phyloP scores from a whole-genome alignment of 2,113 vertebrate genomes.

The Centropus unirufus region DNA sequence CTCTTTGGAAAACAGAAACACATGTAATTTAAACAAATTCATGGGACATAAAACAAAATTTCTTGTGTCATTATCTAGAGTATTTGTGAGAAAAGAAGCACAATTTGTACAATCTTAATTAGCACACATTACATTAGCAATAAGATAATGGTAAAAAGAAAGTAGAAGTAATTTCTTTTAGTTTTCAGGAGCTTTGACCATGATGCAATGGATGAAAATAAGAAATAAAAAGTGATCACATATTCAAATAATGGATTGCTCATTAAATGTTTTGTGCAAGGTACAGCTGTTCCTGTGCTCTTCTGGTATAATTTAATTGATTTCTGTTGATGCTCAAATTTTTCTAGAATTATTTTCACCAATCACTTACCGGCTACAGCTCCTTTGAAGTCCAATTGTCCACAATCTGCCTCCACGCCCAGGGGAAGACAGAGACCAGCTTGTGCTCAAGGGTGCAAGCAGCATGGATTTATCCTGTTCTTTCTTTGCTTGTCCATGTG shows the following conservation, averaged over 20 bases:
- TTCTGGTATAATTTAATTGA: neutral
- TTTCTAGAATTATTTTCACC: neutral
- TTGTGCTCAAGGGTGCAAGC: no score
- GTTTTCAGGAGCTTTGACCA: neutral
- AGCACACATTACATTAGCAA: neutral
- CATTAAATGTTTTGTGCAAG: neutral
- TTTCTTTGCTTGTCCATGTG: accelerated
- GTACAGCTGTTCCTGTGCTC: neutral
- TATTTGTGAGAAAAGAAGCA: neutral
- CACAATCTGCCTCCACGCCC: neutral
- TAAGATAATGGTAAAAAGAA: neutral
- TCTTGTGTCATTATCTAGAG: neutral
- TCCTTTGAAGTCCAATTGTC: neutral
- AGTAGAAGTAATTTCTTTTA: neutral
- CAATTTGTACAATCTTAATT: no score
- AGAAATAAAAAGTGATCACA: neutral
- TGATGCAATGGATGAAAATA: neutral
- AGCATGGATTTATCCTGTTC: neutral
- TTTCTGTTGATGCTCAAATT: neutral
- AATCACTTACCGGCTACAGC: neutral
- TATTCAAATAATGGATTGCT: neutral
- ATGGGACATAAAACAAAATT: neutral
- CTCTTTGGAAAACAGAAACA: neutral
- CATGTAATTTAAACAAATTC: neutral
- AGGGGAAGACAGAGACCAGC: neutral